Evolutionary conservation across 2,113 vertebrate genomes (phyloP).

Genomic region (Erythrocercus mccallii): DNA sequence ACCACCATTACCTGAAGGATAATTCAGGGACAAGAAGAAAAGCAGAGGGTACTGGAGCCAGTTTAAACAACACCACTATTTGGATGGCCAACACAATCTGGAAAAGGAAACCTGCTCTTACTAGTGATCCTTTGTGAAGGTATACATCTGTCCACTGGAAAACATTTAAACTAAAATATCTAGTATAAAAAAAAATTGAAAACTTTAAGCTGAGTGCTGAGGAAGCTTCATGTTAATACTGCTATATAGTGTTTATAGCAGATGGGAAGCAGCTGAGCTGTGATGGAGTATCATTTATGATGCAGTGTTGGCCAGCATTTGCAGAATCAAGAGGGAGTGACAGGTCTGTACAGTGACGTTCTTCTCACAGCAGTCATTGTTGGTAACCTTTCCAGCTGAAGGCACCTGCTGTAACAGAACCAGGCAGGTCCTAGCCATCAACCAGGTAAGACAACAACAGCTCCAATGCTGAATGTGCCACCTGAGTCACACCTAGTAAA

Average conservation of each 20-base stretch:
- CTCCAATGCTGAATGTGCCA: neutral
- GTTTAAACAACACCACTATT: neutral
- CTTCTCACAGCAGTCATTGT: neutral
- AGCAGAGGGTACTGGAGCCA: neutral
- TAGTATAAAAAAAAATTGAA: neutral
- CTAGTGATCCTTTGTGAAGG: neutral
- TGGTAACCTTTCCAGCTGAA: neutral
- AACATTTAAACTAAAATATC: neutral
- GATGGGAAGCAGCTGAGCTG: neutral
- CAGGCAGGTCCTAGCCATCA: neutral
- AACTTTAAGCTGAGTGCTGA: neutral
- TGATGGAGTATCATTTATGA: neutral
- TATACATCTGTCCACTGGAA: neutral
- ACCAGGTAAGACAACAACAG: neutral
- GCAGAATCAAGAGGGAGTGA: neutral
- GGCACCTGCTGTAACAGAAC: neutral
- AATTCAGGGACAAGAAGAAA: neutral
- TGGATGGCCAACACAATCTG: neutral
- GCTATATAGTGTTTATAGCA: neutral
- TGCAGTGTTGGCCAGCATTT: neutral
- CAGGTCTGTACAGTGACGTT: neutral
- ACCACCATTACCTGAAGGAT: neutral
- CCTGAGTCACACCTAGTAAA: neutral
- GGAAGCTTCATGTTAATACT: neutral
- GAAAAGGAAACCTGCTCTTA: neutral